Evolutionary conservation across 2,797 vertebrate species (phyloP).

Genomic region (Phataginus tricuspis): DNA sequence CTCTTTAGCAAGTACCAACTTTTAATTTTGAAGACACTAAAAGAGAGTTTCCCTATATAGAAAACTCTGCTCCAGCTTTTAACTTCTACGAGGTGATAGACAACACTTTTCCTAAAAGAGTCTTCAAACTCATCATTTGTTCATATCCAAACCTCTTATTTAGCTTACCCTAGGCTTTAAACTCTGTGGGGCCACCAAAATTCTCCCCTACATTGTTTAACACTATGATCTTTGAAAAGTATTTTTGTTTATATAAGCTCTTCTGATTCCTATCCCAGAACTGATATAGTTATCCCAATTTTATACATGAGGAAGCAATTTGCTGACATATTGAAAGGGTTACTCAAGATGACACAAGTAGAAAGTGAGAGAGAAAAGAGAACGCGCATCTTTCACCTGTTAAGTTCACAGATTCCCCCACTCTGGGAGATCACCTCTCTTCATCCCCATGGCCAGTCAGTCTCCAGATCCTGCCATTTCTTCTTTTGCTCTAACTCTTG

Average conservation of each 20-base stretch:
- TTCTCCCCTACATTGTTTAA: background rate
- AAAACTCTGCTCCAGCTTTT: background rate
- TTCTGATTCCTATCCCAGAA: constrained; percentile 15
- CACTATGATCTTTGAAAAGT: background rate
- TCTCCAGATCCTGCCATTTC: background rate
- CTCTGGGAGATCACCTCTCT: background rate
- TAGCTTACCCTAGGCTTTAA: background rate
- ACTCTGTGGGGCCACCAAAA: background rate
- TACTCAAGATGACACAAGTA: background rate
- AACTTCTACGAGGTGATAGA: background rate
- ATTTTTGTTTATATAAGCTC: background rate
- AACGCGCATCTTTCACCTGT: background rate
- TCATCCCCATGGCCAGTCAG: background rate
- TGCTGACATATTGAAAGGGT: background rate
- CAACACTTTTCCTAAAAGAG: background rate
- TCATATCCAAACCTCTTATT: background rate
- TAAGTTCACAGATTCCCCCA: background rate
- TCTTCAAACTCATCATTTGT: background rate
- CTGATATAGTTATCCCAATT: background rate
- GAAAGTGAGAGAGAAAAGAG: background rate
- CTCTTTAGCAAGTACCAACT: background rate
- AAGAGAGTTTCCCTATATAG: background rate
- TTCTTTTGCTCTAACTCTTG: background rate
- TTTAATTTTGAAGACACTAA: background rate
- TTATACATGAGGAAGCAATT: background rate